Evolutionary conservation across 2,888 invertebrate genomes (phyloP).

Genomic region (Choristoneura rosaceana): DNA sequence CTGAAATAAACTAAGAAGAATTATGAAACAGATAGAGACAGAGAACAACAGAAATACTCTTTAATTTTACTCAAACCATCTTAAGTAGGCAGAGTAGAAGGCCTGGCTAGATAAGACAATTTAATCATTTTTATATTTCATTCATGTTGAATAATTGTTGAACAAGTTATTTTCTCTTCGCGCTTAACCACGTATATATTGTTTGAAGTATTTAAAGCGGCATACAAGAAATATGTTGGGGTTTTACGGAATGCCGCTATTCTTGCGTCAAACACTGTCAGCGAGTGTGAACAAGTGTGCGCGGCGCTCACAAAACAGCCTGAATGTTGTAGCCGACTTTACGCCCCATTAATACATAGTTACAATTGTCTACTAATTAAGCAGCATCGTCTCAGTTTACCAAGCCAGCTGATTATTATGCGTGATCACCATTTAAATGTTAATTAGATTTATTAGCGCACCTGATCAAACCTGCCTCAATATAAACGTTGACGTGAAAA

Average conservation of each 20-base stretch:
- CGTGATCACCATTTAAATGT: slow-evolving; percentile 84
- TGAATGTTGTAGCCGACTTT: slow-evolving; percentile 67
- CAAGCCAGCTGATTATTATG: slow-evolving; percentile 81
- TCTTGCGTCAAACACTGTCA: slow-evolving; percentile 61
- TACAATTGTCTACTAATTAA: slow-evolving; percentile 79
- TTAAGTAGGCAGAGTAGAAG: too few species aligned
- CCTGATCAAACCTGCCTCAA: slow-evolving; percentile 71
- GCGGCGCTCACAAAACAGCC: slow-evolving; percentile 54
- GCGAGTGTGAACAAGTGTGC: slow-evolving; percentile 71
- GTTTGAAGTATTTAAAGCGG: slow-evolving; percentile 7
- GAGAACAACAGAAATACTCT: too few species aligned
- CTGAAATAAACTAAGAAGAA: too few species aligned
- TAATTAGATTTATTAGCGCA: slow-evolving; percentile 80
- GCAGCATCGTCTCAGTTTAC: slow-evolving; percentile 72
- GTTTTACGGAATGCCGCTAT: slow-evolving; percentile 28
- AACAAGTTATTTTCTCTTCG: slow-evolving; percentile 3
- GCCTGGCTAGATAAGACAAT: too few species aligned
- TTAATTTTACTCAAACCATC: too few species aligned
- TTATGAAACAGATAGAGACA: too few species aligned
- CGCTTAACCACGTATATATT: slow-evolving; percentile 11
- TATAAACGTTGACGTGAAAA: slow-evolving; percentile 58
- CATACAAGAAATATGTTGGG: slow-evolving; percentile 16
- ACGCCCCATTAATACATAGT: slow-evolving; percentile 69
- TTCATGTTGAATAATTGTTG: neutral
- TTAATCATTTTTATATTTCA: too few species aligned